Evolutionary conservation across 2,888 invertebrate genomes (phyloP).

Genomic region (Lasioglossum calceatum): DNA sequence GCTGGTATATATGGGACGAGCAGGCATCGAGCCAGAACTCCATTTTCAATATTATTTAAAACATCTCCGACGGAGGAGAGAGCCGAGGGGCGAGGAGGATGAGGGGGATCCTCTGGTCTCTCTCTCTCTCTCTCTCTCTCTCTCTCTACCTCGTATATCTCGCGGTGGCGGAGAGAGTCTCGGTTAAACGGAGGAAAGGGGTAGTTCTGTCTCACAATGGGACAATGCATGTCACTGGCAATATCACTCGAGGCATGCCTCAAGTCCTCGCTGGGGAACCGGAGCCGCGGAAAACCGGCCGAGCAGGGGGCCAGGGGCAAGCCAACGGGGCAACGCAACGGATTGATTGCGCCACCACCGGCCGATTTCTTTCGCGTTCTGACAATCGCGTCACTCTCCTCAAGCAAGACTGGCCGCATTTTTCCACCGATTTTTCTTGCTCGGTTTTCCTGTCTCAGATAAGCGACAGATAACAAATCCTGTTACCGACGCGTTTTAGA

Average conservation of each 20-base stretch:
- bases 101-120: not conserved
- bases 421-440: not conserved
- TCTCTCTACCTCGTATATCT: not conserved
- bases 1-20: conserved; percentile 71
- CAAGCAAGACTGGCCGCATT: not conserved
- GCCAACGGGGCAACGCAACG: conserved; percentile 1
- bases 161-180: conserved; percentile 18
- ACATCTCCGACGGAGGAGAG: conserved; percentile 59
- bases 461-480: not conserved
- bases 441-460: not conserved
- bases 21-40: conserved; percentile 78
- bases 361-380: conserved; percentile 56
- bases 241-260: conserved; percentile 77
- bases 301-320: conserved; percentile 11
- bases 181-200: conserved; percentile 71
- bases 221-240: conserved; percentile 80
- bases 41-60: conserved; percentile 81
- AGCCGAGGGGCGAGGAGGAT: conserved; percentile 26
- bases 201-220: conserved; percentile 74
- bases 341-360: conserved; percentile 65
- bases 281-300: conserved; percentile 19
- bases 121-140: no score
- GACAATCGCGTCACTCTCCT: conserved; percentile 38
- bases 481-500: not conserved
- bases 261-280: conserved; percentile 66